A percentile compares a stretch with the other conserved stretches of the same genome.
These are phyloP conservation scores for Diploscapter pachys DNA, from an alignment of 1,140 invertebrate genomes.

Conservation along the genomic window DNA sequence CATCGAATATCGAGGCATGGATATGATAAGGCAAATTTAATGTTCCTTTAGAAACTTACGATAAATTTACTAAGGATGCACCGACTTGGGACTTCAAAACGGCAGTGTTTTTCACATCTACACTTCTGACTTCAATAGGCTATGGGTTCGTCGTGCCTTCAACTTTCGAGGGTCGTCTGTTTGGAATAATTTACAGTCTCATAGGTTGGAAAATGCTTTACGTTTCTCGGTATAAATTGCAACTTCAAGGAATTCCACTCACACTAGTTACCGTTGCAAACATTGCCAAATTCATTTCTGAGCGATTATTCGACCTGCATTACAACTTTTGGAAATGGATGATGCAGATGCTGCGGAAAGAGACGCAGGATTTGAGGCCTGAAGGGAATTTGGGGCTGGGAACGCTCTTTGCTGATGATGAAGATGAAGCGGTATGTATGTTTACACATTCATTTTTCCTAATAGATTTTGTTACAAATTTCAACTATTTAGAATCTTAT, in stretches of 20 bases:
- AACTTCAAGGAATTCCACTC: slow-evolving; percentile 49
- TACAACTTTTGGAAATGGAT: slow-evolving; percentile 52
- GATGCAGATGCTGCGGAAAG: slow-evolving; percentile 17
- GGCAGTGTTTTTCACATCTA: slow-evolving; percentile 56
- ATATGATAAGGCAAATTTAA: slow-evolving; percentile 46
- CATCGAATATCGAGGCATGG: slow-evolving; percentile 50
- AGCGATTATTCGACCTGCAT: slow-evolving; percentile 46
- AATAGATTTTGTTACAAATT: background rate
- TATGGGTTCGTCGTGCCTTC: slow-evolving; percentile 56
- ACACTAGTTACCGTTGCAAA: slow-evolving; percentile 57
- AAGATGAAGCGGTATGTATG: slow-evolving; percentile 48
- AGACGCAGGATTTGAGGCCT: slow-evolving; percentile 33
- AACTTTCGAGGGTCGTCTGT: slow-evolving; percentile 51
- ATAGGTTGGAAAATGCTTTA: slow-evolving; percentile 37
- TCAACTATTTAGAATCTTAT: too few species aligned
- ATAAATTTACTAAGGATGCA: slow-evolving; percentile 21
- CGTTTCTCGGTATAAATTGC: background rate
- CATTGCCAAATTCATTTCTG: slow-evolving; percentile 52
- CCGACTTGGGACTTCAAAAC: slow-evolving; percentile 55
- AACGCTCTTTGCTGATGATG: slow-evolving; percentile 50
- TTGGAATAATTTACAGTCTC: slow-evolving; percentile 56
- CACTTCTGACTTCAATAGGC: slow-evolving; percentile 58
- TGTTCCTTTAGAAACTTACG: background rate
- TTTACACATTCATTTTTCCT: background rate
- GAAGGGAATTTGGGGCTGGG: slow-evolving; percentile 8